Base-by-base conservation (phyloP, 2,797 vertebrate genomes). In the Threskiornis aethiopicus region DNA sequence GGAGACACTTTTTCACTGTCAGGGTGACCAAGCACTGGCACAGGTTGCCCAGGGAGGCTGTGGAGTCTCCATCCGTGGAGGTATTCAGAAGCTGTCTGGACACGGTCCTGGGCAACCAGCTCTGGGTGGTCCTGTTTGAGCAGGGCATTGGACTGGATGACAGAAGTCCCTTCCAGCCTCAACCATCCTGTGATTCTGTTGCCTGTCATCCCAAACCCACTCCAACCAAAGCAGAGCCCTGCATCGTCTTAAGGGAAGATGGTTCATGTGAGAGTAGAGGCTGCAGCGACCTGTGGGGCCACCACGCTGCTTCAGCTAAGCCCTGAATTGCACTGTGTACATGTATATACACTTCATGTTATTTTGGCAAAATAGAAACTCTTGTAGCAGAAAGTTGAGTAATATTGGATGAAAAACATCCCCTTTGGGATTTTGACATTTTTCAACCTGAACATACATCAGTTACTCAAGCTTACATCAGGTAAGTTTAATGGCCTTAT, bases 181-280 rank as follows among this genome's bases (percentile, higher is more conserved):
- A 54, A 2, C 21, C 46, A 5, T 2, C 9, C 46, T 5, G 7
- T 26, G 52, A 25, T n/a, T 57, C 59, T 42, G 28, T 49, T 29
- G 16, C 28, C 28, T 17, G 9, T 46, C 18, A 22, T 8, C 57
- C 20, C 39, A 47, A 54, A 47, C 39, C 16, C n/a, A 6, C 29
- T 24, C 52, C 19, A 25, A 28, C 16, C 24, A 51, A 18, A 75
- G 61, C 44, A 67, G 19, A 67, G 12, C 9, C 44, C n/a, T 33
- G 24, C 2, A 1, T 20, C 0, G 0, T 5, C 75, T 39, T 51
- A 29, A 39, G 37, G 20, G 57, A 73, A 35, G n/a, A 19, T 6
- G 46, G 6, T 10, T 73, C 37, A 6, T 13, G 46, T 5, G 51
- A 70, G 24, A 70, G 20, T 55, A 52, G 61, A 42, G 28, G 46